Base-by-base conservation (phyloP, 37 sponge, comb jelly and placozoan species). In the Hexactinellida sp. region DNA sequence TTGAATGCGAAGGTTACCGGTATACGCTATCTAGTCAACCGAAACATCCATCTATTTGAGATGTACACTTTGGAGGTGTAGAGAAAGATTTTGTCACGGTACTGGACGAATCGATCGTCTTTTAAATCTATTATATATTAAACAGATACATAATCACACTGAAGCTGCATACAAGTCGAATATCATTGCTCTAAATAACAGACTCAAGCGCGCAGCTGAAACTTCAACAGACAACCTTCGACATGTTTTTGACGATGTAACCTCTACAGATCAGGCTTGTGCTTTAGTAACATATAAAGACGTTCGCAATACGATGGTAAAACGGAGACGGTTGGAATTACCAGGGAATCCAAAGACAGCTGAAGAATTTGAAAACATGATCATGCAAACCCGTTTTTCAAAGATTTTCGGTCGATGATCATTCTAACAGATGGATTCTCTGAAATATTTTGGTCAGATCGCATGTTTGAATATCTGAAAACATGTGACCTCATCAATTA, bases 361-460 rank as follows among this genome's bases (percentile, higher is more conserved):
- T n/a, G 34, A 63, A 63, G 21, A 63, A 63, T 63, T 63, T 63
- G 76, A 63, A 63, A n/a, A 63, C 76, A 63, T 63, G 76, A 25
- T 63, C 21, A 25, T 23, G 3, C 76, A 63, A 63, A 63, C 76
- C 76, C 76, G 76, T 63, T 63, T 63, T 28, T 63, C 76, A 63
- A 63, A 25, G 21, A 7, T 32, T n/a, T 63, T n/a, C 76, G 76
- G 13, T 63, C 25, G 30, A 63, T 63, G 76, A 63, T 63, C 76
- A 63, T 63, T 63, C 34, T 25, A n/a, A 25, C 76, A 63, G 30
- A 63, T 25, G 76, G 76, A 21, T 63, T 63, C 30, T 7, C 76
- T 32, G 76, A 7, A 63, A 63, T 63, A 63, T 63, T 63, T 63
- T 63, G 76, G 76, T 63, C 76, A 10, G 76, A 63, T 63, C 76